These are phyloP conservation scores for Malacoctenus gilli DNA, from an alignment of 2,797 vertebrate genomes.

Conservation along the genomic window DNA sequence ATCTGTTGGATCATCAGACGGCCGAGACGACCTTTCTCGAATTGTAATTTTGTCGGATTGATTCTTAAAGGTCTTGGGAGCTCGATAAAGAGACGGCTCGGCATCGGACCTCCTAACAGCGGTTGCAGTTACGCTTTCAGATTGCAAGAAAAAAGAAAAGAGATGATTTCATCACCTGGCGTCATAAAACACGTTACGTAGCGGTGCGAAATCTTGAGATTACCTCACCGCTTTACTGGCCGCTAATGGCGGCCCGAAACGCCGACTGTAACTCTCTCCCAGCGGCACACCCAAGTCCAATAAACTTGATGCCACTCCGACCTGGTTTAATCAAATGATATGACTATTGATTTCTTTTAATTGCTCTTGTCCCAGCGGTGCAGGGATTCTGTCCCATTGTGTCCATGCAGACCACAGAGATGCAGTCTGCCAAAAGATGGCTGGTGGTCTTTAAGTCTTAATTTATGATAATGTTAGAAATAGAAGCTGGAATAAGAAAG, in stretches of 20 bases:
- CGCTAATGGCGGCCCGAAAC: conserved; percentile 30
- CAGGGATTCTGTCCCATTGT: conserved; percentile 20
- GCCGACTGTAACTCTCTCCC: conserved; percentile 28
- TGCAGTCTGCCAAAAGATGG: too few relatives aligned
- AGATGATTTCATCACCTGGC: conserved; percentile 33
- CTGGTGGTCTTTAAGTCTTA: too few relatives aligned
- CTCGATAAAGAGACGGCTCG: conserved; percentile 9
- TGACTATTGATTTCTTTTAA: conserved; percentile 36
- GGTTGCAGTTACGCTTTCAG: conserved; percentile 7
- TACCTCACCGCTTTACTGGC: conserved; percentile 36
- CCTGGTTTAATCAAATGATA: conserved; percentile 47
- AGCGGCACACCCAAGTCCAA: conserved; percentile 28
- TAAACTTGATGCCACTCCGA: conserved; percentile 45
- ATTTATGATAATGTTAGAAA: too few relatives aligned
- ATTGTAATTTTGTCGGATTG: too few relatives aligned
- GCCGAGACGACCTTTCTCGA: too few relatives aligned
- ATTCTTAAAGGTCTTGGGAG: not conserved
- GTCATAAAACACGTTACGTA: conserved; percentile 21
- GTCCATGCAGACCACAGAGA: conserved; percentile 5
- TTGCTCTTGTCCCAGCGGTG: conserved; percentile 18
- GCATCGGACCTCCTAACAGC: too few relatives aligned
- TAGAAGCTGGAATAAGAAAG: too few relatives aligned
- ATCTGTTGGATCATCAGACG: too few relatives aligned
- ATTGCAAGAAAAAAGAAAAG: not conserved
- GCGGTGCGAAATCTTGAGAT: conserved; percentile 32